These are phyloP conservation scores for Drosophila meridiana DNA, from an alignment of 2,888 invertebrate genomes.

Conservation along the genomic window DNA sequence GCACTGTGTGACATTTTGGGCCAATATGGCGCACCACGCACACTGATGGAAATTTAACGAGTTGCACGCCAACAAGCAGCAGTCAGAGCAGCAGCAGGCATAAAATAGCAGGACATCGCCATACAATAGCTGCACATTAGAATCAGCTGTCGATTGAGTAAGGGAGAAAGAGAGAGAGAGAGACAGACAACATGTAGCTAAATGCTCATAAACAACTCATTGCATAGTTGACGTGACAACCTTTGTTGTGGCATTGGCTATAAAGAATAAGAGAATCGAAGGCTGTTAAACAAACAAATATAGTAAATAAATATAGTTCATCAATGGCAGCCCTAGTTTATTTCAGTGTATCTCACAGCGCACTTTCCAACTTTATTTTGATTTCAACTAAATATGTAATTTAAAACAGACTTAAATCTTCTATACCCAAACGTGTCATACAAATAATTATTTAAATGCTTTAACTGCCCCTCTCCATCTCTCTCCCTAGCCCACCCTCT, in stretches of 20 bases:
- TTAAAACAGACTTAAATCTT: neutral
- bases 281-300: neutral
- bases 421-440: neutral
- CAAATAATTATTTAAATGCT: slow-evolving; percentile 15
- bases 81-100: slow-evolving; percentile 5
- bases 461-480: neutral
- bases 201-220: slow-evolving; percentile 67
- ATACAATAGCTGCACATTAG: slow-evolving; percentile 61
- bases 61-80: slow-evolving; percentile 51
- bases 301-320: too few species aligned
- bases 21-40: slow-evolving; percentile 74
- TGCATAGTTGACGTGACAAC: slow-evolving; percentile 38
- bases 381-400: neutral
- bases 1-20: slow-evolving; percentile 64
- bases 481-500: too few species aligned
- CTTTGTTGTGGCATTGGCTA: neutral
- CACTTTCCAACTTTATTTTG: neutral
- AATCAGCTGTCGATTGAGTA: slow-evolving; percentile 65
- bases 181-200: neutral
- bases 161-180: slow-evolving; percentile 2
- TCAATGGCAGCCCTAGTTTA: neutral
- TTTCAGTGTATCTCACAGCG: neutral
- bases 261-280: neutral
- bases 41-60: slow-evolving; percentile 80
- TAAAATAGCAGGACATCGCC: slow-evolving; percentile 21